Percentiles rank a stretch among this genome's conserved stretches.
These are phyloP conservation scores for Ditula angustiorana DNA, from an alignment of 2,888 invertebrate species.

Conservation along the genomic window DNA sequence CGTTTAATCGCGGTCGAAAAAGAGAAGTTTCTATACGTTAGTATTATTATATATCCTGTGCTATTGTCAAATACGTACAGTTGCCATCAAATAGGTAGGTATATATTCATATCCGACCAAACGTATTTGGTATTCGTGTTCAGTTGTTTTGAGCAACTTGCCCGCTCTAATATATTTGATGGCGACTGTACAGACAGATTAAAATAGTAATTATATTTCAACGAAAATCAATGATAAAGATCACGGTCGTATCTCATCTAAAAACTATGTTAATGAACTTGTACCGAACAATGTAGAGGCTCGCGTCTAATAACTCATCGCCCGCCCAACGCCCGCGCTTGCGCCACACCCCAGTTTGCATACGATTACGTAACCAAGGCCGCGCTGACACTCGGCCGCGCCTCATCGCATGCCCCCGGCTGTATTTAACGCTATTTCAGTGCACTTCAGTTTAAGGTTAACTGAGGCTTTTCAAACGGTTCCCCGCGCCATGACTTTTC, in stretches of 20 bases:
- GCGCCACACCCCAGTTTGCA: conserved; percentile 65
- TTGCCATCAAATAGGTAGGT: too few species aligned
- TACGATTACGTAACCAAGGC: conserved; percentile 75
- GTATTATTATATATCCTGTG: too few species aligned
- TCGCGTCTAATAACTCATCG: neutral
- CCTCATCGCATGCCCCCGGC: conserved; percentile 64
- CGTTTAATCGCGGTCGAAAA: too few species aligned
- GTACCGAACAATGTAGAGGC: neutral
- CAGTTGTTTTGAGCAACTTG: too few species aligned
- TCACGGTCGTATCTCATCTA: neutral
- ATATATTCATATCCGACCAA: too few species aligned
- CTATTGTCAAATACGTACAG: too few species aligned
- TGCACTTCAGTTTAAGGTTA: conserved; percentile 45
- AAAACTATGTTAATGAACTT: neutral
- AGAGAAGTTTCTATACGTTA: too few species aligned
- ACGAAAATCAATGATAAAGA: neutral
- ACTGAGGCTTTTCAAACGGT: conserved; percentile 3
- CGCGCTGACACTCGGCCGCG: conserved; percentile 64
- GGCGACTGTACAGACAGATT: too few species aligned
- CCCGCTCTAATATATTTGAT: too few species aligned
- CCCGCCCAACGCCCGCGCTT: conserved; percentile 58
- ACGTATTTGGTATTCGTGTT: too few species aligned
- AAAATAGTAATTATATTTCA: too few species aligned
- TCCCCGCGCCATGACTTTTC: conserved; percentile 5
- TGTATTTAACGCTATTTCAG: conserved; percentile 71